Evolutionary conservation across 2,113 vertebrate species (phyloP).

Genomic region (Oxyruncus cristatus): DNA sequence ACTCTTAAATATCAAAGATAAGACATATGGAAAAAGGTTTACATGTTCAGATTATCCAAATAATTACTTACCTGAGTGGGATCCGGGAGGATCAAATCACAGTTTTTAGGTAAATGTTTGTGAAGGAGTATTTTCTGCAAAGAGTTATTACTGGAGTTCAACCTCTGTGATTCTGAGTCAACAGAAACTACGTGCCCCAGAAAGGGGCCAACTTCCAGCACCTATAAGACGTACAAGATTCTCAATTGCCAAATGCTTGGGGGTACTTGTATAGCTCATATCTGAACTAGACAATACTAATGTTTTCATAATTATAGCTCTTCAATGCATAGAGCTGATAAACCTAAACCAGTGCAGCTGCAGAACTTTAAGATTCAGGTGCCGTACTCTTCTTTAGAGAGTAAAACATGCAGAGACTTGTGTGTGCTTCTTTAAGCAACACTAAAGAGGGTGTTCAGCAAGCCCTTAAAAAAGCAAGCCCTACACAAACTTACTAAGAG

Average conservation of each 20-base stretch:
- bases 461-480: not conserved
- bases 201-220: not conserved
- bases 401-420: not conserved
- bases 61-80: not conserved
- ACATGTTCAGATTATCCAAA: not conserved
- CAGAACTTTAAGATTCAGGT: not conserved
- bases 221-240: not conserved
- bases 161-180: not conserved
- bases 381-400: not conserved
- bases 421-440: not conserved
- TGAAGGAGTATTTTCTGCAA: not conserved
- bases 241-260: not conserved
- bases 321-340: not conserved
- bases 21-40: not conserved
- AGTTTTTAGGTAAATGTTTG: slow-evolving; percentile 3
- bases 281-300: not conserved
- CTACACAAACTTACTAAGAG: not conserved
- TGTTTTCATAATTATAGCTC: not conserved
- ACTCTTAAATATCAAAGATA: not conserved
- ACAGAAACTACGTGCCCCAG: not conserved
- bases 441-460: not conserved
- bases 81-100: not conserved
- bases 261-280: not conserved
- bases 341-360: not conserved
- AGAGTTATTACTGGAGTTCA: not conserved